Conservation (phyloP, 1,140 invertebrate genomes). For the Tachypleus tridentatus region DNA sequence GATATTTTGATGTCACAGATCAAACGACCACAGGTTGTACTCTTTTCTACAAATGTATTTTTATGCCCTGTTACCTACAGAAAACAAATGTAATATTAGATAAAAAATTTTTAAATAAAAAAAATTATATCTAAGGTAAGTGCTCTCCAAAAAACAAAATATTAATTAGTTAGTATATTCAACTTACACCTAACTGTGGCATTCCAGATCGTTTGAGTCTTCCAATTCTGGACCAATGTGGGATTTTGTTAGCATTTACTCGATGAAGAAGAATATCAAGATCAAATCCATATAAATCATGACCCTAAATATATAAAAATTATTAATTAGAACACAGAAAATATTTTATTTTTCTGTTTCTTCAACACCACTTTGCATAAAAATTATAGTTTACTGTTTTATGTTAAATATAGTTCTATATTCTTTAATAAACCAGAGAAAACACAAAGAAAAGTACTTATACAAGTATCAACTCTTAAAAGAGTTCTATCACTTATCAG, state of each 20-base stretch:
- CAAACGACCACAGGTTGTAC: constrained; percentile 59
- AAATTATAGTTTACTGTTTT: no score
- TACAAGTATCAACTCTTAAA: no score
- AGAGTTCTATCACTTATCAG: no score
- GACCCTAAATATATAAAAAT: constrained; percentile 43
- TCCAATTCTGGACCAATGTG: constrained; percentile 82
- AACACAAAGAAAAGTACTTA: no score
- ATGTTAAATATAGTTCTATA: no score
- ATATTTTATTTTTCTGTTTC: no score
- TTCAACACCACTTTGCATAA: no score
- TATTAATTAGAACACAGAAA: no score
- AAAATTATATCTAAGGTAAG: no score
- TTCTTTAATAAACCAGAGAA: no score
- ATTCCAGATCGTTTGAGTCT: constrained; percentile 56
- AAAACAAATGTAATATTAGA: no score
- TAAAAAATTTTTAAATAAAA: no score
- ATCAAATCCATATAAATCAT: constrained; percentile 78
- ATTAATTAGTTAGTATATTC: constrained; percentile 5
- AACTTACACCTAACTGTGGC: constrained; percentile 37
- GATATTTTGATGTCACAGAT: constrained; percentile 88
- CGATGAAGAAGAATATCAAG: constrained; percentile 76
- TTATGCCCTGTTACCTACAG: background rate
- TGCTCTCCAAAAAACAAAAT: background rate
- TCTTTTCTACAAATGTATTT: constrained; percentile 37
- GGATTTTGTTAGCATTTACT: constrained; percentile 55